phyloP scores from a whole-genome alignment of 2,888 invertebrate genomes.

The Clunio marinus region DNA sequence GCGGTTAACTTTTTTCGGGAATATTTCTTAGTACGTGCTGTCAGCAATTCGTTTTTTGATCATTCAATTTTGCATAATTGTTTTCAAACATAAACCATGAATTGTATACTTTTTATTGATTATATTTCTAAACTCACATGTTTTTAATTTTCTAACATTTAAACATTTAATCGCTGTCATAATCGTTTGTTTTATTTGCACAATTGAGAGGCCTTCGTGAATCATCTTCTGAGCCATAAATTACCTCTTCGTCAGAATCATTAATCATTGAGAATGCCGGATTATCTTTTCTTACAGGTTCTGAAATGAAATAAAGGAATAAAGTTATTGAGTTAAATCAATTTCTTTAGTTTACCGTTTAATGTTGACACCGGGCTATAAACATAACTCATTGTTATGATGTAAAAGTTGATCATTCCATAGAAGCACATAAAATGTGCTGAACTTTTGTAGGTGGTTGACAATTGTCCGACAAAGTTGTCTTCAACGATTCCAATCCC shows the following conservation, averaged over 20 bases:
- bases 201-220: conserved; percentile 75
- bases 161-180: conserved; percentile 62
- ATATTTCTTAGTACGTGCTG: too few species aligned
- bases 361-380: conserved; percentile 71
- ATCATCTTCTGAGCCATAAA: conserved; percentile 89
- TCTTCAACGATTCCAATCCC: conserved; percentile 79
- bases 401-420: conserved; percentile 87
- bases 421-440: conserved; percentile 95
- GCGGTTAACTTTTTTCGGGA: too few species aligned
- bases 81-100: too few species aligned
- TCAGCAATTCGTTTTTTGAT: too few species aligned
- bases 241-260: conserved; percentile 95
- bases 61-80: too few species aligned
- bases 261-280: conserved; percentile 97
- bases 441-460: conserved; percentile 83
- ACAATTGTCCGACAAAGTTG: conserved; percentile 85
- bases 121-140: too few species aligned
- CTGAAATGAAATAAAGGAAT: conserved; percentile 54
- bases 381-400: conserved; percentile 90
- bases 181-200: conserved; percentile 57
- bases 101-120: too few species aligned
- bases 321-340: conserved; percentile 26
- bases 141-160: neutral
- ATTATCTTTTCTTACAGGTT: conserved; percentile 93
- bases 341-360: conserved; percentile 62